Base-by-base conservation (phyloP, 2,888 invertebrate genomes). In the Temnothorax unifasciatus region DNA sequence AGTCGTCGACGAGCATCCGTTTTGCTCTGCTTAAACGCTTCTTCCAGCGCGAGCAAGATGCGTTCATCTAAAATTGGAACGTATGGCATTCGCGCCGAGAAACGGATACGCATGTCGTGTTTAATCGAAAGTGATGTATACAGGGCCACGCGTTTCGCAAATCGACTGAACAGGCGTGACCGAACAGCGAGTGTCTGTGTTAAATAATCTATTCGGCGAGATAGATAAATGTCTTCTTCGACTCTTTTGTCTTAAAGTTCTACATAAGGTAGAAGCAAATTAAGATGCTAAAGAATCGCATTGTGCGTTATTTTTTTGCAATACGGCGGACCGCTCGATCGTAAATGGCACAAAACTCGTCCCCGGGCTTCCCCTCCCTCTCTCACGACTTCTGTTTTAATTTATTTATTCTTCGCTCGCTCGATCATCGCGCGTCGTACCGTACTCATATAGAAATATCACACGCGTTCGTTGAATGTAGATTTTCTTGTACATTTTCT, bases 401-500 rank as follows among this genome's bases (percentile, higher is more conserved):
- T 92, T 92, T 92, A 90, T 92, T 91, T 92, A 90, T 91, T 91
- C 83, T 87, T 86, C 87, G 85, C 86, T 82, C 87, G 86, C 83
- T 90, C 89, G 89, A 90, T 90, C 88, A 89, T 88, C 86, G 89
- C 88, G 90, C 87, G 90, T 92, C 91, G 91, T 68, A 91, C 86
- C 85, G 88, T 88, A 90, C 85, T 89, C 90, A 92, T 89, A 91
- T 89, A 91, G 90, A 91, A 89, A 93, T 92, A 91, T 89, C 90
- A 89, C 90, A 92, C 90, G 91, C 93, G 92, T 93, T 93, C 92
- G 92, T 93, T 93, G 85, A 93, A 93, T 94, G 93, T 94, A 93
- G 93, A 94, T 94, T 94, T 94, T 93, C 94, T 94, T 94, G 94
- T 94, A 94, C 92, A 94, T 94, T 94, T 94, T 91, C 91, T 91